Evolutionary conservation across 2,113 vertebrate species (phyloP).

Genomic region (Tetrao urogallus): DNA sequence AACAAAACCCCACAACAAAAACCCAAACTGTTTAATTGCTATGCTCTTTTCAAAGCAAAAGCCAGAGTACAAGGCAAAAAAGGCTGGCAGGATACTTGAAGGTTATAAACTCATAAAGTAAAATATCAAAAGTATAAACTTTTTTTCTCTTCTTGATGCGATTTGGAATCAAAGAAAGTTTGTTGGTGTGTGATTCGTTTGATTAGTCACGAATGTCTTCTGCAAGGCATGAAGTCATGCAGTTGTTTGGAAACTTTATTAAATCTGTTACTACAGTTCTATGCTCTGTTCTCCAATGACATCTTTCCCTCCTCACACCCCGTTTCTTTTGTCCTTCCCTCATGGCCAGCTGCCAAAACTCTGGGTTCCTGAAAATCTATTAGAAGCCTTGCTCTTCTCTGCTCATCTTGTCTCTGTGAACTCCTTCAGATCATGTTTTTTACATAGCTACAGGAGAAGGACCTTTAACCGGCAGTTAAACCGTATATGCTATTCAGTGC

Average conservation of each 20-base stretch:
- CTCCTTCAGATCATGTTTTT: not conserved
- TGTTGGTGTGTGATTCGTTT: conserved; percentile 12
- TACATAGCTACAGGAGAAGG: not conserved
- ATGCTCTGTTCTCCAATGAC: not conserved
- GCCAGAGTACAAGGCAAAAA: not conserved
- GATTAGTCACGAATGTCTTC: conserved; percentile 15
- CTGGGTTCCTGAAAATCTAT: not conserved
- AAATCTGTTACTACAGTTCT: not conserved
- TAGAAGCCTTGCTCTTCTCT: not conserved
- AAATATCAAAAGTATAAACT: not conserved
- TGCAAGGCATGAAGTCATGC: not conserved
- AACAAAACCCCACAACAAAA: not conserved
- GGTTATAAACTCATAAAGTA: not conserved
- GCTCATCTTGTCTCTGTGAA: not conserved
- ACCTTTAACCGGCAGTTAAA: not conserved
- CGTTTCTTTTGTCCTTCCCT: not conserved
- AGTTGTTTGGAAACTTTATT: not conserved
- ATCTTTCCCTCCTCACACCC: not conserved
- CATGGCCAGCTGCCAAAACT: not conserved
- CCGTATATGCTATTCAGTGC: not conserved
- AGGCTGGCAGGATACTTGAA: not conserved
- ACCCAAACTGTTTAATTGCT: conserved; percentile 5
- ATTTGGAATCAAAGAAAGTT: not conserved
- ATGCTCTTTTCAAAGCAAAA: conserved; percentile 17
- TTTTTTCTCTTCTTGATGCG: conserved; percentile 34